phyloP scores from a whole-genome alignment of 1,140 invertebrate species.

The Leptestheria dahalacensis region DNA sequence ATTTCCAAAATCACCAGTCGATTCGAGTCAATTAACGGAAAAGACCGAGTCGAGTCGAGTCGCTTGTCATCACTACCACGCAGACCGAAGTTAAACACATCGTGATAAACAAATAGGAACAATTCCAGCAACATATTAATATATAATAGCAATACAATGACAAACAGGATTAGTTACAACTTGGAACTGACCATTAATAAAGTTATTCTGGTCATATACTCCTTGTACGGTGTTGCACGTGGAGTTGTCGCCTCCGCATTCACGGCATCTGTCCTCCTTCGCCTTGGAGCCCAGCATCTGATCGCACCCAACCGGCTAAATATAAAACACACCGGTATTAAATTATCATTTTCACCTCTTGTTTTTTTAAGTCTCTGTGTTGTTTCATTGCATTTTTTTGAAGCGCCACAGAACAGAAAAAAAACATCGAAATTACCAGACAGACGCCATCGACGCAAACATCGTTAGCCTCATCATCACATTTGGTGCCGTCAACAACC shows the following conservation, averaged over 20 bases:
- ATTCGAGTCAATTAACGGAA: no score
- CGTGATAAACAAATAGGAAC: neutral
- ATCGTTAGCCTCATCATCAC: constrained; percentile 63
- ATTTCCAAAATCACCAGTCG: no score
- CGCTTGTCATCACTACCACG: no score
- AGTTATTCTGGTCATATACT: constrained; percentile 54
- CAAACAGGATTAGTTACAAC: constrained; percentile 5
- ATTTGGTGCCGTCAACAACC: constrained; percentile 80
- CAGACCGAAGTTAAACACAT: no score
- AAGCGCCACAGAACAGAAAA: neutral
- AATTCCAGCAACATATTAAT: neutral
- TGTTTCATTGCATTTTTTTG: neutral
- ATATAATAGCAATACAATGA: constrained; percentile 11
- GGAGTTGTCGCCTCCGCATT: constrained; percentile 78
- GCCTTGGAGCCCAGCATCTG: constrained; percentile 76
- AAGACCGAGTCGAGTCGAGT: no score
- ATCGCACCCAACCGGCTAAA: constrained; percentile 83
- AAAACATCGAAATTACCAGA: constrained; percentile 42
- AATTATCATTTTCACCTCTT: no score
- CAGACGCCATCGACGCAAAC: constrained; percentile 86
- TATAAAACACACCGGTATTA: no score
- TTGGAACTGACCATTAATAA: constrained; percentile 43
- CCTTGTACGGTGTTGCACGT: constrained; percentile 70
- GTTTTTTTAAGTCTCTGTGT: neutral
- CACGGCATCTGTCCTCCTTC: constrained; percentile 77